Evolutionary conservation across 2,113 vertebrate species (phyloP).

Genomic region (Tinamus guttatus): DNA sequence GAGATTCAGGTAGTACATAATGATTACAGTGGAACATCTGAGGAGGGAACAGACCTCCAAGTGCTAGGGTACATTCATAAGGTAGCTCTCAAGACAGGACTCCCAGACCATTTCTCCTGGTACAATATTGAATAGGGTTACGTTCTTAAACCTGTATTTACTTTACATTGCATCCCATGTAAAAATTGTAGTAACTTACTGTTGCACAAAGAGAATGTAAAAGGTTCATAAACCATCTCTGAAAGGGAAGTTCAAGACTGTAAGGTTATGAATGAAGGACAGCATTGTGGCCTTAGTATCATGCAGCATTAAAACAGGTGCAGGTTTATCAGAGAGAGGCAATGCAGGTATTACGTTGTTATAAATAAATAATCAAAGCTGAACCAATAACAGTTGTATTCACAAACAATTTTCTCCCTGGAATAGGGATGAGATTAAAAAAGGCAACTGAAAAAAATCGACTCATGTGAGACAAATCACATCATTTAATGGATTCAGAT

Average conservation of each 20-base stretch:
- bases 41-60: background rate
- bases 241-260: background rate
- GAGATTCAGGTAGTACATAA: background rate
- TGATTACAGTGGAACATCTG: background rate
- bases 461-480: background rate
- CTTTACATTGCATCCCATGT: rapidly evolving
- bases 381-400: background rate
- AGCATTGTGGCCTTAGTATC: background rate
- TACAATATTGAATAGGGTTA: background rate
- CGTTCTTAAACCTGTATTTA: background rate
- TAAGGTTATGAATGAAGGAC: background rate
- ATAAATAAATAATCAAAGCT: background rate
- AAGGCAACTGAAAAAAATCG: background rate
- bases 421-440: background rate
- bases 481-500: background rate
- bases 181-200: background rate
- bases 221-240: background rate
- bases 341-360: background rate
- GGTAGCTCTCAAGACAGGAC: background rate
- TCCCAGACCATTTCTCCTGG: background rate
- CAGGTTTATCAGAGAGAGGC: background rate
- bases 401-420: background rate
- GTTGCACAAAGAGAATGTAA: background rate
- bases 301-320: background rate
- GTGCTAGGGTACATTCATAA: background rate